These are phyloP conservation scores for Apotomis capreana DNA, from an alignment of 2,888 invertebrate genomes.

Conservation along the genomic window DNA sequence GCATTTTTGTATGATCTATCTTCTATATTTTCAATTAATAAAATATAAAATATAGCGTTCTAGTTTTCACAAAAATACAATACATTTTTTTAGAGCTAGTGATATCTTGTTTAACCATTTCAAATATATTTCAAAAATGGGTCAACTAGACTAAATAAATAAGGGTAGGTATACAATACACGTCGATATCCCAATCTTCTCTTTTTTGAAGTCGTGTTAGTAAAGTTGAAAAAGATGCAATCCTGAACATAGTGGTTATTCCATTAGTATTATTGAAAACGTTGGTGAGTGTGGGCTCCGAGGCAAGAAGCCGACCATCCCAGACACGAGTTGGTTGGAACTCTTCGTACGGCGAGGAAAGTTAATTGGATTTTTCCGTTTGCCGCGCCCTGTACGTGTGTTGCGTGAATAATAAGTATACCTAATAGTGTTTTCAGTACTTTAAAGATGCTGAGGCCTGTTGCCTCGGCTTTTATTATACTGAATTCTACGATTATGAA, in stretches of 20 bases:
- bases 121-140: too few relatives aligned
- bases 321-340: slow-evolving; percentile 58
- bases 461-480: slow-evolving; percentile 5
- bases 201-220: too few relatives aligned
- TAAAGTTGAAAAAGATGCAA: background rate
- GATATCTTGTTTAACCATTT: too few relatives aligned
- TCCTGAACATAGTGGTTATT: slow-evolving; percentile 51
- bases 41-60: too few relatives aligned
- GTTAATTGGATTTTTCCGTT: slow-evolving; percentile 82
- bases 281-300: slow-evolving; percentile 60
- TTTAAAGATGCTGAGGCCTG: slow-evolving; percentile 32
- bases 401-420: slow-evolving; percentile 74
- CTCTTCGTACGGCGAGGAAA: slow-evolving; percentile 73
- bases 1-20: too few relatives aligned
- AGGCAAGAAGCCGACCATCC: slow-evolving; percentile 31
- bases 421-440: slow-evolving; percentile 63
- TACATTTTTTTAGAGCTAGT: too few relatives aligned
- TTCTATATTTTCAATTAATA: too few relatives aligned
- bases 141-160: too few relatives aligned
- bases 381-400: slow-evolving; percentile 71
- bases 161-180: too few relatives aligned
- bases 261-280: slow-evolving; percentile 75
- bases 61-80: too few relatives aligned
- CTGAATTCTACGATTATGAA: slow-evolving; percentile 13
- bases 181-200: too few relatives aligned